These are phyloP conservation scores for Heterotilapia buettikoferi DNA, from an alignment of 2,113 vertebrate genomes.

Conservation along the genomic window DNA sequence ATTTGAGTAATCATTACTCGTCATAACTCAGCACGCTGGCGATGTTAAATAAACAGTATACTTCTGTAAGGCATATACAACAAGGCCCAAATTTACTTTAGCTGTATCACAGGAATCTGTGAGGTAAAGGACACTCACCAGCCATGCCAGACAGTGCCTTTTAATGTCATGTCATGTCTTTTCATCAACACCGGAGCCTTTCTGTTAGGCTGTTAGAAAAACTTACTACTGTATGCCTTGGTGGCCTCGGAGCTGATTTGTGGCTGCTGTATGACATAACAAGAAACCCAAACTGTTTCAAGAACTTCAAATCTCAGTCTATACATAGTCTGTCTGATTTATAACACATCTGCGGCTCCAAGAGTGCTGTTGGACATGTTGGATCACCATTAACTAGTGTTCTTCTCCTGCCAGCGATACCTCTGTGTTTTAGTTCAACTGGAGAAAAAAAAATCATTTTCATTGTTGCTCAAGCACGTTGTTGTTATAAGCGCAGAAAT, in stretches of 20 bases:
- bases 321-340: slow-evolving; percentile 1
- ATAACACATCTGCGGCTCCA: neutral
- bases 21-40: slow-evolving; percentile 73
- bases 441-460: neutral
- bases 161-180: slow-evolving; percentile 46
- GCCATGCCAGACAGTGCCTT: slow-evolving; percentile 48
- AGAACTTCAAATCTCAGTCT: neutral
- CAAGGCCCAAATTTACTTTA: slow-evolving; percentile 77
- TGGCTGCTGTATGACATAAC: slow-evolving; percentile 26
- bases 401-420: neutral
- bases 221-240: slow-evolving; percentile 6
- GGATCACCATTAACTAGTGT: neutral
- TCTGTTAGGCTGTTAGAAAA: slow-evolving; percentile 3
- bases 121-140: slow-evolving; percentile 68
- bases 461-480: neutral
- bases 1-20: slow-evolving; percentile 77
- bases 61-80: slow-evolving; percentile 75
- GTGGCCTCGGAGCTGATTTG: slow-evolving; percentile 45
- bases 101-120: slow-evolving; percentile 73
- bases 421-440: neutral
- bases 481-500: slow-evolving; percentile 37
- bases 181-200: slow-evolving; percentile 20
- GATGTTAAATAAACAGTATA: slow-evolving; percentile 81
- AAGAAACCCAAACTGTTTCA: neutral
- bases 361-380: neutral